Base-by-base conservation (phyloP, 1,140 invertebrate genomes). In the Homarus americanus region DNA sequence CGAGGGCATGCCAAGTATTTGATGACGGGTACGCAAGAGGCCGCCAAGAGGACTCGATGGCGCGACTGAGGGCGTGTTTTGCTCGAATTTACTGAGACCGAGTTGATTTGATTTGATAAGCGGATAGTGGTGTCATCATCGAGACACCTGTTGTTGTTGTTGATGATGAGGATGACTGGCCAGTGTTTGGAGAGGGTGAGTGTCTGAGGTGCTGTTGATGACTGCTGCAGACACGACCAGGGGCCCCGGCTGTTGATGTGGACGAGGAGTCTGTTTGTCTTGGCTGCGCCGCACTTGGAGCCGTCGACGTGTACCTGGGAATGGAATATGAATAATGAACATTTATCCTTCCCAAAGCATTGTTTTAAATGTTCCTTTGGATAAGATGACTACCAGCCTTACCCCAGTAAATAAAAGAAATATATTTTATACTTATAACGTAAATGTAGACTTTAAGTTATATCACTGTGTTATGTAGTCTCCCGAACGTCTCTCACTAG, bases 21-120 rank as follows among this genome's bases (percentile, higher is more conserved):
- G 85, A 87, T 87, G 85, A 87, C 85, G 85, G 85, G 85, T 79
- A 87, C 28, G 85, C 85, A 87, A 87, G 85, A 87, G 85, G 85
- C 85, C 73, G 75, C 73, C 72, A n/a, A 87, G 85, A 66, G 85
- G 85, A 40, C 85, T 87, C 85, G 75, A 87, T 87, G 85, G 34
- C 49, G 73, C 85, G 44, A 44, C 28, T 78, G 85, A 87, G 85
- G 53, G 85, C 75, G 85, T 87, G 85, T 87, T 87, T 79, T 87
- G 85, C 85, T 87, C 85, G 85, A 87, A 87, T 87, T 87, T 87
- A 87, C 85, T 63, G 85, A 78, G 73, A 79, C 73, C 66, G 85
- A 69, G 73, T 58, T 87, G 85, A 87, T 87, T 76, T 87, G 85
- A 87, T 87, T 87, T 87, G 85, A 87, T 87, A 87, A 87, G 85